Evolutionary conservation across 2,113 vertebrate species (phyloP).

Genomic region (Willisornis vidua): DNA sequence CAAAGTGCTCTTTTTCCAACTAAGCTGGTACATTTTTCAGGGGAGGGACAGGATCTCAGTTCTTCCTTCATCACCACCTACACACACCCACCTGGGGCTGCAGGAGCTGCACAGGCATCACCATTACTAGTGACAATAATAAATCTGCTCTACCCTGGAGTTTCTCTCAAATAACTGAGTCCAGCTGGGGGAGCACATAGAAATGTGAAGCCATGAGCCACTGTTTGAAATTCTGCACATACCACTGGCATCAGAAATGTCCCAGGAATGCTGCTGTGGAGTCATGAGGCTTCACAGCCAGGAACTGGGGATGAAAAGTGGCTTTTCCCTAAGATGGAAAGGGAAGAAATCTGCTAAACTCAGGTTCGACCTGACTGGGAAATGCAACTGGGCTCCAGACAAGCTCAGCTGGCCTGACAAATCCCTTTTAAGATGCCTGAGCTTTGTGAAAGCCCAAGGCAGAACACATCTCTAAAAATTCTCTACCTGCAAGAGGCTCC

Average conservation of each 20-base stretch:
- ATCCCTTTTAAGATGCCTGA: background rate
- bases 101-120: background rate
- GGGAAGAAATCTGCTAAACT: background rate
- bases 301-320: background rate
- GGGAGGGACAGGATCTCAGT: background rate
- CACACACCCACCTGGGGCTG: background rate
- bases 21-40: background rate
- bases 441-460: background rate
- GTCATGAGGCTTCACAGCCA: background rate
- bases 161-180: background rate
- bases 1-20: background rate
- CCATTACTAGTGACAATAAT: fast-evolving
- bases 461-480: background rate
- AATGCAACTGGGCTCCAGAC: background rate
- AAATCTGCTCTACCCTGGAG: background rate
- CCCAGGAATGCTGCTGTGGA: background rate
- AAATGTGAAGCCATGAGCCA: background rate
- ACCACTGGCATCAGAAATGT: background rate
- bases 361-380: background rate
- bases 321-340: background rate
- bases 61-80: background rate
- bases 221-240: background rate
- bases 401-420: background rate
- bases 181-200: background rate
- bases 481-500: background rate